Evolutionary conservation across 64 coral and sea anemone genomes (phyloP).

Genomic region (Dendronephthya gigantea): DNA sequence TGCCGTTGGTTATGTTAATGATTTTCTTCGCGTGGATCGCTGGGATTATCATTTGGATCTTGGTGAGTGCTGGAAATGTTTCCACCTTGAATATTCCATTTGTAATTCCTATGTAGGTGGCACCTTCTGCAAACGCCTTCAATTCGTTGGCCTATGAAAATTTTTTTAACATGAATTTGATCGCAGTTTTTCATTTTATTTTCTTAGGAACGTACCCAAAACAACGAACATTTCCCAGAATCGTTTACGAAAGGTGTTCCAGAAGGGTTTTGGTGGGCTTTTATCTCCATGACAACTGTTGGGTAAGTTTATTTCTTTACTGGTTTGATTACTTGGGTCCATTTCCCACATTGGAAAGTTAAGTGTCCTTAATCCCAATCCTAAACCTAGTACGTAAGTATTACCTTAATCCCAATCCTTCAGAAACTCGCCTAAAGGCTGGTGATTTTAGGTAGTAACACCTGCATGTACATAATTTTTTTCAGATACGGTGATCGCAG

Average conservation of each 20-base stretch:
- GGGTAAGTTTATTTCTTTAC: neutral
- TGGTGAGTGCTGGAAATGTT: neutral
- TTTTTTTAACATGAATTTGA: neutral
- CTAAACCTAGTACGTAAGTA: no score
- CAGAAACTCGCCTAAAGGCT: no score
- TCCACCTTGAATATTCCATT: neutral
- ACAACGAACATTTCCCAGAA: neutral
- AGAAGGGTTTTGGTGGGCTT: neutral
- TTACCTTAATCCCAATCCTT: no score
- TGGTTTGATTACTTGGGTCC: neutral
- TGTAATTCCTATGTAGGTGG: neutral
- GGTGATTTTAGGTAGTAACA: no score
- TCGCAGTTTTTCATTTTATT: neutral
- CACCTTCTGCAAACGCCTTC: no score
- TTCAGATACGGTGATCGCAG: constrained; percentile 38
- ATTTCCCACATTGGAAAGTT: no score
- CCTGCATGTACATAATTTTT: neutral
- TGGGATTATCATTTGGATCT: neutral
- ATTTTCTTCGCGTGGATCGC: neutral
- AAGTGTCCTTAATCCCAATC: no score
- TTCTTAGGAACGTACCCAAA: neutral
- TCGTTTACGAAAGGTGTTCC: neutral
- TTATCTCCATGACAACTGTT: neutral
- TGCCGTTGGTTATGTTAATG: neutral
- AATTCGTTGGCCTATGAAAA: no score